Conservation (phyloP, 2,888 invertebrate genomes). For the Nomada goodeniana region DNA sequence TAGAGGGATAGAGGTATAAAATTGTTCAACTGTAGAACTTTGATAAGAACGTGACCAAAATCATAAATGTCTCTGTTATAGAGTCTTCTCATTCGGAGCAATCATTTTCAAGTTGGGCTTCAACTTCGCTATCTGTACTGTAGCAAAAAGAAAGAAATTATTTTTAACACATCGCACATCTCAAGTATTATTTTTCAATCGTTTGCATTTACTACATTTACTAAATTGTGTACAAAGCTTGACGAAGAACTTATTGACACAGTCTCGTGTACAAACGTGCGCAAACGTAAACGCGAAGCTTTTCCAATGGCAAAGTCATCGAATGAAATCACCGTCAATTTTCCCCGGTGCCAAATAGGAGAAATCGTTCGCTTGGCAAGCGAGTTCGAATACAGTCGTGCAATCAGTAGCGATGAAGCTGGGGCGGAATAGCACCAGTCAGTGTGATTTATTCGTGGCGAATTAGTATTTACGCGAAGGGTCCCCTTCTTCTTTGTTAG, state of each 20-base stretch:
- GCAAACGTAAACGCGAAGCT: background rate
- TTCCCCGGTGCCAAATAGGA: slow-evolving; percentile 15
- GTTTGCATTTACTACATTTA: no score
- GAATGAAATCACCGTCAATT: slow-evolving; percentile 38
- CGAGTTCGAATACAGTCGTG: slow-evolving; percentile 9
- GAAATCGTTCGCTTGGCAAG: slow-evolving; percentile 24
- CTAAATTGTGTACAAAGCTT: background rate
- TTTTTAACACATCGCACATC: no score
- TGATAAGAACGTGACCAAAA: no score
- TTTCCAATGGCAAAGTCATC: background rate
- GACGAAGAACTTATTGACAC: background rate
- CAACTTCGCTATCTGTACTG: no score
- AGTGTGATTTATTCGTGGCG: slow-evolving; percentile 33
- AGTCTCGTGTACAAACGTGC: slow-evolving; percentile 8
- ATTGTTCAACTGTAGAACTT: no score
- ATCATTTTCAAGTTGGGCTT: no score
- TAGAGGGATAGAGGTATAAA: no score
- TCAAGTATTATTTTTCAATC: no score
- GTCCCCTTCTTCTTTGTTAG: background rate
- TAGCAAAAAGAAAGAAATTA: no score
- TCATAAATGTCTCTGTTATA: no score
- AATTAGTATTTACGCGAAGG: slow-evolving; percentile 37
- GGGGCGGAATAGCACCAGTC: slow-evolving; percentile 9
- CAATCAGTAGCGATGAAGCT: slow-evolving; percentile 31
- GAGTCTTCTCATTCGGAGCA: no score